Conservation (phyloP, 2,888 invertebrate genomes). For the Drosophila nr. fundita region DNA sequence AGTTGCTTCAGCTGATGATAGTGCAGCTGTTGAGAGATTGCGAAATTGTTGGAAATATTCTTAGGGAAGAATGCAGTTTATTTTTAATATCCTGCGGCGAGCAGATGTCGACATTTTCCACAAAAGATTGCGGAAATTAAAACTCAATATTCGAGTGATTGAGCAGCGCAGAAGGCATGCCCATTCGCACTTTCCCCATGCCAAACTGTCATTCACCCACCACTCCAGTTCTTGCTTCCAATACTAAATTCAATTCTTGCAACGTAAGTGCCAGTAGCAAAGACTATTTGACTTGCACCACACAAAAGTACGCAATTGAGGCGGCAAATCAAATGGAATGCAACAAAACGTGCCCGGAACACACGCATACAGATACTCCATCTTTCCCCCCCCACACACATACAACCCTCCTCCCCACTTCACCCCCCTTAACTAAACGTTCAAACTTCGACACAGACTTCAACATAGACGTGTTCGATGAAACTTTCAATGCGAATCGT, state of each 20-base stretch:
- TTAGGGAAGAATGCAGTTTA: conserved; percentile 61
- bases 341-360: conserved; percentile 64
- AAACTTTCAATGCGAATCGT: conserved; percentile 68
- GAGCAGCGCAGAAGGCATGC: conserved; percentile 43
- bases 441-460: conserved; percentile 6
- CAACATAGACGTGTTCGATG: conserved; percentile 39
- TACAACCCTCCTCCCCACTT: no score
- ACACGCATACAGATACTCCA: conserved; percentile 53
- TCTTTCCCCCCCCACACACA: background rate
- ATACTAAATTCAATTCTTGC: conserved; percentile 17
- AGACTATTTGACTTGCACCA: conserved; percentile 72
- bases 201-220: conserved; percentile 5
- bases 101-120: conserved; percentile 63
- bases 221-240: background rate
- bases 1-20: conserved; percentile 12
- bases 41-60: conserved; percentile 33
- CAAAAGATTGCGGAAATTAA: conserved; percentile 75
- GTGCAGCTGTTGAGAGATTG: conserved; percentile 13
- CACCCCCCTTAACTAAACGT: background rate
- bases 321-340: conserved; percentile 78
- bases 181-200: conserved; percentile 4
- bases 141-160: conserved; percentile 79
- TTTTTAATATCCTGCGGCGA: conserved; percentile 76
- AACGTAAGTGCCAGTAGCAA: conserved; percentile 29
- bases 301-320: conserved; percentile 78